A percentile compares a stretch with the other conserved stretches of the same genome.
Conservation (phyloP, 2,797 vertebrate genomes). For the Hydrolagus colliei region DNA sequence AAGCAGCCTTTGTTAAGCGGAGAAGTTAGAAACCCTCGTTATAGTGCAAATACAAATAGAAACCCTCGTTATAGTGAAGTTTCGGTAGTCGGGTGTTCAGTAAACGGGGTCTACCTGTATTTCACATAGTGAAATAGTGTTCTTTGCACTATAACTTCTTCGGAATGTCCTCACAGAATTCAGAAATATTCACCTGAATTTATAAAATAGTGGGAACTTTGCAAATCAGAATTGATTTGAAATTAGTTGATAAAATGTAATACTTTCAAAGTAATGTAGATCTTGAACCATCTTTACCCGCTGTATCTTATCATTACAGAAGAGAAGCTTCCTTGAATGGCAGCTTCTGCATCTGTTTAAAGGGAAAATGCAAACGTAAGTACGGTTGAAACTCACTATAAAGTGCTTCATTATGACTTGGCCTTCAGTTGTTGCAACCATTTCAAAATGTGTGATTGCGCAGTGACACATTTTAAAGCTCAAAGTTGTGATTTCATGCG, state of each 20-base stretch:
- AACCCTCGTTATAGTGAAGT: too few species aligned
- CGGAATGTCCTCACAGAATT: too few species aligned
- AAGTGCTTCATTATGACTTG: too few species aligned
- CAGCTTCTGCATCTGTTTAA: neutral
- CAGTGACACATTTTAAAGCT: too few species aligned
- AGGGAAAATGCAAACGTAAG: conserved; percentile 22
- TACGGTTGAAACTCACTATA: neutral
- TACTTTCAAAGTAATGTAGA: neutral
- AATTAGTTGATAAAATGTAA: neutral
- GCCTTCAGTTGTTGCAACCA: too few species aligned
- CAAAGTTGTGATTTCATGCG: too few species aligned
- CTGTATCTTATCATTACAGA: conserved; percentile 3
- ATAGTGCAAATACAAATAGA: too few species aligned
- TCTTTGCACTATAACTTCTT: neutral
- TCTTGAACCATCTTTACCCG: neutral
- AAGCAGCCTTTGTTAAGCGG: too few species aligned
- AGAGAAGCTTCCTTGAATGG: neutral
- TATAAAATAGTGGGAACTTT: neutral
- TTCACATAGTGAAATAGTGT: neutral
- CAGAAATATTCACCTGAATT: neutral
- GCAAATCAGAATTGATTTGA: neutral
- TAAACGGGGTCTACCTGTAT: too few species aligned
- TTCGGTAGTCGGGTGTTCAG: too few species aligned
- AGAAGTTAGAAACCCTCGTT: too few species aligned
- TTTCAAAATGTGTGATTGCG: too few species aligned